A percentile compares a stretch with the other conserved stretches of the same genome.
Evolutionary conservation across 2,113 vertebrate genomes (phyloP).

Genomic region (Hyperoodon ampullatus): DNA sequence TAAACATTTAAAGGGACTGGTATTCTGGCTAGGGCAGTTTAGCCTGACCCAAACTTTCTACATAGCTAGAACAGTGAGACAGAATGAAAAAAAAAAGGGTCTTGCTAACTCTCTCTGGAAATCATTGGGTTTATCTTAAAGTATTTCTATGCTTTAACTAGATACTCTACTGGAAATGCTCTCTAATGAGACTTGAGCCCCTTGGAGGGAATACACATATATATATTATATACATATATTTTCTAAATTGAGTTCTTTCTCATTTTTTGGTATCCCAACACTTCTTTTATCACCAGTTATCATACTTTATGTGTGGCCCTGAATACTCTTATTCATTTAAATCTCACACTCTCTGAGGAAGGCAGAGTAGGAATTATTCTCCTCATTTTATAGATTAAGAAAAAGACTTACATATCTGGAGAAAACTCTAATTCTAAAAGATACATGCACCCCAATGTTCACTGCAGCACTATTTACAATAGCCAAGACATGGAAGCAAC

Average conservation of each 20-base stretch:
- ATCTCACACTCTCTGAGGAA: not conserved
- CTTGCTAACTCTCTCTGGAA: not conserved
- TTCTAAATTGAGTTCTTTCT: not conserved
- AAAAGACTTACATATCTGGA: not conserved
- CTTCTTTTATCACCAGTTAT: not conserved
- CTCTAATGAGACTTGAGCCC: not conserved
- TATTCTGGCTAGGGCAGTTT: not conserved
- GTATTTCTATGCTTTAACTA: not conserved
- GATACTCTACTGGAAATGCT: not conserved
- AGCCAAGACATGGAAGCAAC: too few species aligned
- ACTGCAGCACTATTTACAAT: not conserved
- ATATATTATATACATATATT: not conserved
- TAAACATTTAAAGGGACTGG: not conserved
- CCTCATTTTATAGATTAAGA: not conserved
- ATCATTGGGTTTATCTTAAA: conserved; percentile 25
- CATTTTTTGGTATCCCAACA: not conserved
- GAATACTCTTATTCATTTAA: conserved; percentile 29
- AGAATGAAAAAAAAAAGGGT: conserved; percentile 7
- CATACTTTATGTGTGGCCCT: not conserved
- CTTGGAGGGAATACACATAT: not conserved
- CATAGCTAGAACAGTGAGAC: not conserved
- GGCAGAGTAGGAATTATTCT: not conserved
- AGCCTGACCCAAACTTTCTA: not conserved
- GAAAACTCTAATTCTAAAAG: not conserved
- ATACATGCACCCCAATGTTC: not conserved